These are phyloP conservation scores for Bolborhynchus lineola DNA, from an alignment of 2,113 vertebrate species.

Conservation along the genomic window DNA sequence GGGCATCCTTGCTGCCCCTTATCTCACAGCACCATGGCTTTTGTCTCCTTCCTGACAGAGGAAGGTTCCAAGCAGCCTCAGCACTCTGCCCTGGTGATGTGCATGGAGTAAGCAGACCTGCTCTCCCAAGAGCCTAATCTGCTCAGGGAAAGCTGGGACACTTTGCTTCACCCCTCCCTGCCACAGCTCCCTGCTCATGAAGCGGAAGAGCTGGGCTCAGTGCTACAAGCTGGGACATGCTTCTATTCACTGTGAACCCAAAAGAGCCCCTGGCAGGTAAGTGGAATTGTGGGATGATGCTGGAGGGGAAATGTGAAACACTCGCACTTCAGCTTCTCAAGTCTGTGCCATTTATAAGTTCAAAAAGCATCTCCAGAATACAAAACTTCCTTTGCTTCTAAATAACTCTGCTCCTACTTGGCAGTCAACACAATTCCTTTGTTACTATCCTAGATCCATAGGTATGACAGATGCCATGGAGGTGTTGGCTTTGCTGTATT, in stretches of 20 bases:
- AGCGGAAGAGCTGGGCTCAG: neutral
- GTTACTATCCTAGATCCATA: neutral
- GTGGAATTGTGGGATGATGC: neutral
- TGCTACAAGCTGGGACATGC: neutral
- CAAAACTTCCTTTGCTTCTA: neutral
- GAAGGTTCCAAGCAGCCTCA: neutral
- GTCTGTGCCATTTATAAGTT: neutral
- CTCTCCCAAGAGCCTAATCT: neutral
- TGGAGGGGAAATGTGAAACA: neutral
- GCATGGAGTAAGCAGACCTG: rapidly evolving
- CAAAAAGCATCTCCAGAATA: neutral
- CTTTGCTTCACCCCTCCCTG: neutral
- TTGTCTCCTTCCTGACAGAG: rapidly evolving
- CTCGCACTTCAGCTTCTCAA: neutral
- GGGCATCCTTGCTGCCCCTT: neutral
- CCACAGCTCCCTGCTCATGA: neutral
- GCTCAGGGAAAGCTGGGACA: too few species aligned
- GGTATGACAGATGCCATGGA: neutral
- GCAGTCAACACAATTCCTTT: neutral
- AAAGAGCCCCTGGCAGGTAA: neutral
- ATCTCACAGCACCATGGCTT: neutral
- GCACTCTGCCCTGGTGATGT: neutral
- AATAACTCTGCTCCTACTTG: neutral
- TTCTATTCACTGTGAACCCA: neutral
- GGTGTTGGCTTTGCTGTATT: neutral